phyloP scores from a whole-genome alignment of 2,113 vertebrate species.

The Hippocampus mohnikei region DNA sequence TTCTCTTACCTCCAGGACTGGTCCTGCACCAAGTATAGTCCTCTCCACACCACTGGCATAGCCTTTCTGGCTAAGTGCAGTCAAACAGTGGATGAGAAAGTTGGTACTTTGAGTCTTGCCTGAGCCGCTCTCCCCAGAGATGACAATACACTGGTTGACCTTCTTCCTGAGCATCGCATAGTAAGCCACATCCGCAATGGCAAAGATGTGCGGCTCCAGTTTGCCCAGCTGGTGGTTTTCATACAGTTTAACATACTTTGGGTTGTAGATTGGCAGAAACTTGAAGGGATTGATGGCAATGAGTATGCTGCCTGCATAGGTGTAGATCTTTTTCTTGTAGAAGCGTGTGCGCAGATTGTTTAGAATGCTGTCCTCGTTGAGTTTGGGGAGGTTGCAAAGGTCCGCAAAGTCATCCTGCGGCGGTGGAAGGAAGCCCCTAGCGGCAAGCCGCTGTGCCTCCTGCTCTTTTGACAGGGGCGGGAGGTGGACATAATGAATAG shows the following conservation, averaged over 20 bases:
- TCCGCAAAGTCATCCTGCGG: conserved; percentile 87
- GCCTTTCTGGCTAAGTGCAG: conserved; percentile 95
- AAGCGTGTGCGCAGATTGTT: conserved; percentile 87
- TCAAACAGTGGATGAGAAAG: conserved; percentile 98
- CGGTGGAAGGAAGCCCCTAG: conserved; percentile 88
- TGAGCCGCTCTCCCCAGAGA: conserved; percentile 96
- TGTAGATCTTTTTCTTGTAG: conserved; percentile 93
- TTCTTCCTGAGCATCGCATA: conserved; percentile 92
- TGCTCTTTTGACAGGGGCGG: conserved; percentile 75
- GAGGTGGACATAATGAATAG: conserved; percentile 83
- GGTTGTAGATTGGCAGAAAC: conserved; percentile 98
- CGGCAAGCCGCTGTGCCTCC: conserved; percentile 77
- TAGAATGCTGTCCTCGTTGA: conserved; percentile 86
- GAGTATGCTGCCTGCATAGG: conserved; percentile 93
- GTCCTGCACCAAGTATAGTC: conserved; percentile 95
- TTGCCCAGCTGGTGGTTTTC: conserved; percentile 96
- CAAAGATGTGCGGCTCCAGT: conserved; percentile 96
- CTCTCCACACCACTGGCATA: conserved; percentile 96
- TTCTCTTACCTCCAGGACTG: conserved; percentile 89
- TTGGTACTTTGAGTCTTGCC: conserved; percentile 99
- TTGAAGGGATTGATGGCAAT: conserved; percentile 97
- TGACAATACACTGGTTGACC: conserved; percentile 95
- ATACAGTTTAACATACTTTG: conserved; percentile 98
- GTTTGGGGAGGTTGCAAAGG: conserved; percentile 87
- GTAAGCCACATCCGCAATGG: conserved; percentile 94